Conservation (phyloP, 35 echinoderm and acorn worm species). For the Lytechinus pictus region DNA sequence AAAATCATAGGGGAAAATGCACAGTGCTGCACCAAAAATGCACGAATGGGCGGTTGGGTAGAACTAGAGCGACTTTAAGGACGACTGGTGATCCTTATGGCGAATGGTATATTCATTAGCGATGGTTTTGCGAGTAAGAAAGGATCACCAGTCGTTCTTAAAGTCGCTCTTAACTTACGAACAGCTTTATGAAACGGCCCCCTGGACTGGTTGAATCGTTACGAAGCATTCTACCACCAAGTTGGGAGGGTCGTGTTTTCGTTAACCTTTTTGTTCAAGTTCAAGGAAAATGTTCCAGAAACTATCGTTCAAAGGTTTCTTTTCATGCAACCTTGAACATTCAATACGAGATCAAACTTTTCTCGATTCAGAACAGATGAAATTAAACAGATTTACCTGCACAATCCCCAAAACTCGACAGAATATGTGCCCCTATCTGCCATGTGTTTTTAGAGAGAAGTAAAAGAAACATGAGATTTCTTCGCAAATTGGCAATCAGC, state of each 20-base stretch:
- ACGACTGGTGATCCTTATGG: too few species aligned
- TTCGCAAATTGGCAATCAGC: constrained; percentile 34
- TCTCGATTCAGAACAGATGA: neutral
- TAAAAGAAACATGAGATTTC: constrained; percentile 36
- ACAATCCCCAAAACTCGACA: neutral
- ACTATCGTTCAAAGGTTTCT: neutral
- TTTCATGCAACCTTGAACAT: neutral
- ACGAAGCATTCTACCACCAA: too few species aligned
- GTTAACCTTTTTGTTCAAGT: neutral
- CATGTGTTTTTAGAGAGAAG: neutral
- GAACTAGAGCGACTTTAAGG: too few species aligned
- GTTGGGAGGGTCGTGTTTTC: neutral
- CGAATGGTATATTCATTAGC: too few species aligned
- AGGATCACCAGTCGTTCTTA: too few species aligned
- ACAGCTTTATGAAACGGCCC: too few species aligned
- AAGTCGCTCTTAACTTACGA: too few species aligned
- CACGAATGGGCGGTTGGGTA: too few species aligned
- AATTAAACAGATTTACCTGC: neutral
- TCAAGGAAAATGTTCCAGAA: neutral
- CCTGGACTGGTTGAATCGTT: too few species aligned
- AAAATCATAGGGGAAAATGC: too few species aligned
- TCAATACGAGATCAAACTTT: neutral
- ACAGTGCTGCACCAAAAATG: too few species aligned
- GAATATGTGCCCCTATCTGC: neutral
- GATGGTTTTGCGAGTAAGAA: too few species aligned